phyloP scores from a whole-genome alignment of 2,113 vertebrate genomes.

The Tupaia chinensis region DNA sequence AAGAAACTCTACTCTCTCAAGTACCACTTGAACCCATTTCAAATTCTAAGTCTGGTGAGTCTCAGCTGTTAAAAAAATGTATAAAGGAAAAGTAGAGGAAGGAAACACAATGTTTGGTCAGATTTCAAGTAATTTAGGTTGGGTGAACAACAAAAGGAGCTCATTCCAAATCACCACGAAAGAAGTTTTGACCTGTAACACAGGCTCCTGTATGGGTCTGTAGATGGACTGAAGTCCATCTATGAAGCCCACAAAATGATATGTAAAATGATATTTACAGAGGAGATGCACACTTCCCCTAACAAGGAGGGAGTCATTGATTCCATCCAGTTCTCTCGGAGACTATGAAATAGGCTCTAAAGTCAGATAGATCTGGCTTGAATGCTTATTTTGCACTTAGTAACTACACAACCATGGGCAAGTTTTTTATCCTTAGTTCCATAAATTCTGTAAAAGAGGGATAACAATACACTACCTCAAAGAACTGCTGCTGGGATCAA shows the following conservation, averaged over 20 bases:
- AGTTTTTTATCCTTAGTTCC: too few relatives aligned
- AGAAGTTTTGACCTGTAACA: neutral
- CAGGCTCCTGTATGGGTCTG: too few relatives aligned
- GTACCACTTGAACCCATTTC: neutral
- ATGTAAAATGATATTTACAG: neutral
- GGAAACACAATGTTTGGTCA: neutral
- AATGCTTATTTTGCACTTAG: fast-evolving
- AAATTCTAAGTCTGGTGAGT: neutral
- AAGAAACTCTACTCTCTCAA: neutral
- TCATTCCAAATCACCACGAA: neutral
- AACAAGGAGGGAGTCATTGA: fast-evolving
- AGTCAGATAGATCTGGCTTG: fast-evolving
- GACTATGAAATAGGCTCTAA: neutral
- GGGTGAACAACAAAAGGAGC: too few relatives aligned
- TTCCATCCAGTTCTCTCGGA: neutral
- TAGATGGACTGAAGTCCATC: too few relatives aligned
- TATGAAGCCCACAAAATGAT: fast-evolving
- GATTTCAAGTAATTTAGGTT: fast-evolving
- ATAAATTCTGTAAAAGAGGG: neutral
- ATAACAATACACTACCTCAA: fast-evolving
- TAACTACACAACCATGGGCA: fast-evolving
- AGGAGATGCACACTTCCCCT: fast-evolving
- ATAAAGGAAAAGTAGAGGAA: fast-evolving
- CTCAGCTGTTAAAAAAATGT: neutral
- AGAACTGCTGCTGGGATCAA: neutral